Conservation (phyloP, 2,888 invertebrate species). For the Boloria selene region DNA sequence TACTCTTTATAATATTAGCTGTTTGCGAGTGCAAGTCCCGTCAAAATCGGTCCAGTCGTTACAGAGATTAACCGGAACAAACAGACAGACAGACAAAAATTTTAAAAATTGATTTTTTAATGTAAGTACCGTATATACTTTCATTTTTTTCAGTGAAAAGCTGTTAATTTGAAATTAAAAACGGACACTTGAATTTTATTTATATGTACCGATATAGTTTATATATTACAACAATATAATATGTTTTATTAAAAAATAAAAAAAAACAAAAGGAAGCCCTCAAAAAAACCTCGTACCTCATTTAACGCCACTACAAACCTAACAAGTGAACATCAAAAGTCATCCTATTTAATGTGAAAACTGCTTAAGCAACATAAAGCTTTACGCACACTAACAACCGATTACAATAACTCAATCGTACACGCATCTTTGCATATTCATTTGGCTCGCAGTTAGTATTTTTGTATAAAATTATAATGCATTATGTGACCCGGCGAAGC, state of each 20-base stretch:
- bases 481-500: conserved; percentile 69
- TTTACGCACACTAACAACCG: conserved; percentile 54
- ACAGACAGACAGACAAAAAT: too few relatives aligned
- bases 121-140: too few relatives aligned
- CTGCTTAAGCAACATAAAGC: conserved; percentile 37
- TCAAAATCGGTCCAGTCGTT: too few relatives aligned
- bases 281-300: conserved; percentile 8
- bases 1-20: too few relatives aligned
- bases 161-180: too few relatives aligned
- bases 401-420: conserved; percentile 79
- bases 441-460: conserved; percentile 77
- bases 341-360: conserved; percentile 39
- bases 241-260: background rate
- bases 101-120: too few relatives aligned
- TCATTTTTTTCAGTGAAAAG: too few relatives aligned
- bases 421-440: conserved; percentile 78
- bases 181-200: too few relatives aligned
- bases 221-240: too few relatives aligned
- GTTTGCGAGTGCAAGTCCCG: too few relatives aligned
- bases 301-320: background rate
- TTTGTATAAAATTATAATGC: conserved; percentile 83
- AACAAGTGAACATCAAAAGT: conserved; percentile 33
- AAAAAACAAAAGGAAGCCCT: background rate
- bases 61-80: too few relatives aligned
- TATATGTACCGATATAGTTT: too few relatives aligned